Evolutionary conservation across 2,113 vertebrate species (phyloP).

Genomic region (Alethe castanea): DNA sequence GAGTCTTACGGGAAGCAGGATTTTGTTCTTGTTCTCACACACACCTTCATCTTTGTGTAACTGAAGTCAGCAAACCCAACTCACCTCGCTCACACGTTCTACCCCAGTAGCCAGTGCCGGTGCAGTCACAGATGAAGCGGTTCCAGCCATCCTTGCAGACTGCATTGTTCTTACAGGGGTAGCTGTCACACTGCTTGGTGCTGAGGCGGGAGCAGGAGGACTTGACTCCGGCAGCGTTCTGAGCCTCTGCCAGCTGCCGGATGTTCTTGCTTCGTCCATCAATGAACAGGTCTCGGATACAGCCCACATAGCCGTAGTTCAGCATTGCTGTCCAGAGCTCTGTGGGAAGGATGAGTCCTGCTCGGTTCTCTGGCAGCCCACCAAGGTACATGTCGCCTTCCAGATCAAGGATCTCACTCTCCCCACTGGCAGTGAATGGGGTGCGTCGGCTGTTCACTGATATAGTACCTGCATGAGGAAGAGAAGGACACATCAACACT

Average conservation of each 20-base stretch:
- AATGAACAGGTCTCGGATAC: conserved; percentile 93
- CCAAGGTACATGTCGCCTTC: conserved; percentile 97
- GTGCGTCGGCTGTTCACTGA: conserved; percentile 95
- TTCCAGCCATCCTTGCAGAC: conserved; percentile 96
- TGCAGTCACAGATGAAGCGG: conserved; percentile 95
- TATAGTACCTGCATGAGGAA: conserved; percentile 84
- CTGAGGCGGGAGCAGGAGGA: conserved; percentile 85
- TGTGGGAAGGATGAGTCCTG: conserved; percentile 89
- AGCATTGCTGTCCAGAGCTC: conserved; percentile 98
- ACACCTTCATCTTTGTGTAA: not conserved
- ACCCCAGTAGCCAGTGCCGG: conserved; percentile 90
- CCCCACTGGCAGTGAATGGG: conserved; percentile 92
- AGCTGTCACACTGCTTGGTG: conserved; percentile 91
- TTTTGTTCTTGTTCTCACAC: not conserved
- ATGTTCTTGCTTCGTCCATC: conserved; percentile 97
- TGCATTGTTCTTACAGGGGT: conserved; percentile 91
- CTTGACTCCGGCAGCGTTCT: conserved; percentile 89
- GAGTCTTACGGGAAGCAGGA: not conserved
- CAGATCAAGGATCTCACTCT: conserved; percentile 95
- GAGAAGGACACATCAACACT: not conserved
- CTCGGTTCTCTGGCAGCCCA: conserved; percentile 88
- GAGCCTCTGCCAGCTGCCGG: conserved; percentile 87
- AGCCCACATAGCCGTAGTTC: conserved; percentile 96
- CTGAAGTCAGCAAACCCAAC: not conserved
- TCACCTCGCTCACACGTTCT: conserved; percentile 92